Percentiles rank a stretch among this genome's conserved stretches.
Evolutionary conservation across 2,888 invertebrate genomes (phyloP).

Genomic region (Deilephila porcellus): DNA sequence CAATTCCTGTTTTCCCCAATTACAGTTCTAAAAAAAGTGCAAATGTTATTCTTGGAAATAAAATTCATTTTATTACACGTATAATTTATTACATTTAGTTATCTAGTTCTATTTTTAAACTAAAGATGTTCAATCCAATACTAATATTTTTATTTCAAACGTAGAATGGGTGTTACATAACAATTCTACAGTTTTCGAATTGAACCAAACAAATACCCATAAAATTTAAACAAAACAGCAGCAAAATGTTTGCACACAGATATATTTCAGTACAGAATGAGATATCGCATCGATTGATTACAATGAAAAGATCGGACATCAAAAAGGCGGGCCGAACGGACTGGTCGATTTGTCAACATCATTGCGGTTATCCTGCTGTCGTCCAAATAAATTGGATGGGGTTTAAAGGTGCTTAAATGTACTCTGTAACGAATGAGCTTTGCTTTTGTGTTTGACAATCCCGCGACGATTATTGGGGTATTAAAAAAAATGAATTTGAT

Average conservation of each 20-base stretch:
- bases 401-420: conserved; percentile 61
- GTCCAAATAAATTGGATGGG: conserved; percentile 74
- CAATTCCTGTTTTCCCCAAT: too few relatives aligned
- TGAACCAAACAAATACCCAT: too few relatives aligned
- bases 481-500: too few relatives aligned
- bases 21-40: too few relatives aligned
- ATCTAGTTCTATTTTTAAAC: too few relatives aligned
- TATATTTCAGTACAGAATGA: conserved; percentile 56
- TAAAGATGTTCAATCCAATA: too few relatives aligned
- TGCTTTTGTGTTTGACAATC: conserved; percentile 40
- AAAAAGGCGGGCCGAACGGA: conserved; percentile 72
- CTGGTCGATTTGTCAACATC: conserved; percentile 81
- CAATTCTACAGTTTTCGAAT: too few relatives aligned
- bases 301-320: conserved; percentile 74
- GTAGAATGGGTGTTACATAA: too few relatives aligned
- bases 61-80: too few relatives aligned
- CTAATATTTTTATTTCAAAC: too few relatives aligned
- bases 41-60: too few relatives aligned
- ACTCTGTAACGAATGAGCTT: conserved; percentile 45
- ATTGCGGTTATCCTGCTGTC: conserved; percentile 66
- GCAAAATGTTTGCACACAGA: conserved; percentile 8
- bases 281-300: conserved; percentile 66
- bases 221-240: not conserved
- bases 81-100: too few relatives aligned
- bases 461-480: conserved; percentile 7